Base-by-base conservation (phyloP, 2,113 vertebrate species). In the Phasianus colchicus region DNA sequence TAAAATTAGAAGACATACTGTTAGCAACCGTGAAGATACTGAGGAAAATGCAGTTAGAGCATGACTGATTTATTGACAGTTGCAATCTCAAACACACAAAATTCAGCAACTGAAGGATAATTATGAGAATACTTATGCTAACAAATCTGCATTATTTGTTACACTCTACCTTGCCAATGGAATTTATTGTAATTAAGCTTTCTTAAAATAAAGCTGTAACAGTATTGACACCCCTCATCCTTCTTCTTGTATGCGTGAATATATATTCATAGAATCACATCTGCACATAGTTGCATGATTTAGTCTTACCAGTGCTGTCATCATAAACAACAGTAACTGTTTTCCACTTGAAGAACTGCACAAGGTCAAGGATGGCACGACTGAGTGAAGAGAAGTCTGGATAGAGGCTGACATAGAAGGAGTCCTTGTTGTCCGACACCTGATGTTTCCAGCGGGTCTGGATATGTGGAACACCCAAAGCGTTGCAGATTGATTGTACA, bases 401-500 rank as follows among this genome's bases (percentile, higher is more conserved):
- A 67, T 99, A 99, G 66, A 99, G 98, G 95, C 99, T 99, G 96
- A 99, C 99, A 54, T 99, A 99, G 98, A 99, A 99, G 83, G 99
- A 98, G 72, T 99, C 99, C 93, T 98, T 99, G 98, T 99, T 99
- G 98, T 99, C 99, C 13, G 99, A 99, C 71, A 99, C 99, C 92
- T 99, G 99, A 97, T 99, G 99, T 97, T 99, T 99, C 99, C 99
- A 99, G 95, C 99, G 99, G 55, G 99, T 99, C 98, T 99, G 99
- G 95, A 99, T 99, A 92, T 99, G 99, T 50, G 99, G 99, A 85
- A 99, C 99, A 25, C 99, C 99, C 88, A 99, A 93, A 12, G 99
- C 99, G 8, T 99, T 99, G 96, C 99, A 99, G 97, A 99, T 99
- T 95, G 99, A 99, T 97, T 99, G 99, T 67, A 99, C 99, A 2